Conservation (phyloP, 2,113 vertebrate genomes). For the Platysternon megacephalum region DNA sequence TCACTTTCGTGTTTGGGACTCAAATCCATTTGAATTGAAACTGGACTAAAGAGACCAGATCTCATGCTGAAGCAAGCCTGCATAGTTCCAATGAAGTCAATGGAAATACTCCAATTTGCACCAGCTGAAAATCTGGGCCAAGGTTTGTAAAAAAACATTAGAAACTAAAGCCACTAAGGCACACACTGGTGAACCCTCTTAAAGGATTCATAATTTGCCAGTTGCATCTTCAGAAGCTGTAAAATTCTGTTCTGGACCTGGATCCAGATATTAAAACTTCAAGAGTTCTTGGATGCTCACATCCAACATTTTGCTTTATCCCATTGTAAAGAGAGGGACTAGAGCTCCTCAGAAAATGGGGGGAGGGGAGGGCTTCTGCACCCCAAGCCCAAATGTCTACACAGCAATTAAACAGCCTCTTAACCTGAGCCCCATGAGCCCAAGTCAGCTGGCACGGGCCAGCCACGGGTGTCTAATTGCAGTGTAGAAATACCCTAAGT, state of each 20-base stretch:
- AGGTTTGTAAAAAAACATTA: not conserved
- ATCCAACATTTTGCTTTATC: conserved; percentile 18
- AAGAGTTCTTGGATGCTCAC: not conserved
- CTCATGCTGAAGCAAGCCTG: not conserved
- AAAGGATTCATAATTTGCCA: not conserved
- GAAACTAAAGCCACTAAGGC: not conserved
- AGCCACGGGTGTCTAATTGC: too few species aligned
- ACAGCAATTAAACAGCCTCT: too few species aligned
- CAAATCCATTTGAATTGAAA: not conserved
- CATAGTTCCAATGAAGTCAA: not conserved
- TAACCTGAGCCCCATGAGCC: too few species aligned
- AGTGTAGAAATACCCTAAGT: too few species aligned
- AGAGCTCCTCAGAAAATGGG: not conserved
- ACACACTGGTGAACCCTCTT: not conserved
- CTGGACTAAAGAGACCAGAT: not conserved
- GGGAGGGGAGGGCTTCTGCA: not conserved
- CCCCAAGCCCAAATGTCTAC: too few species aligned
- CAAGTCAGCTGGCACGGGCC: too few species aligned
- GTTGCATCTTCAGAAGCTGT: not conserved
- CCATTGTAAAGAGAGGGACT: not conserved
- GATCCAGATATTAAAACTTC: not conserved
- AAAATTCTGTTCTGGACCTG: not conserved
- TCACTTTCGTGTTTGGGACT: not conserved
- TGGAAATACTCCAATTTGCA: not conserved
- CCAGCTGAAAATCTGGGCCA: accelerated